A percentile compares a stretch with the other conserved stretches of the same genome.
These are phyloP conservation scores for Grus americana DNA, from an alignment of 2,113 vertebrate species.

Conservation along the genomic window DNA sequence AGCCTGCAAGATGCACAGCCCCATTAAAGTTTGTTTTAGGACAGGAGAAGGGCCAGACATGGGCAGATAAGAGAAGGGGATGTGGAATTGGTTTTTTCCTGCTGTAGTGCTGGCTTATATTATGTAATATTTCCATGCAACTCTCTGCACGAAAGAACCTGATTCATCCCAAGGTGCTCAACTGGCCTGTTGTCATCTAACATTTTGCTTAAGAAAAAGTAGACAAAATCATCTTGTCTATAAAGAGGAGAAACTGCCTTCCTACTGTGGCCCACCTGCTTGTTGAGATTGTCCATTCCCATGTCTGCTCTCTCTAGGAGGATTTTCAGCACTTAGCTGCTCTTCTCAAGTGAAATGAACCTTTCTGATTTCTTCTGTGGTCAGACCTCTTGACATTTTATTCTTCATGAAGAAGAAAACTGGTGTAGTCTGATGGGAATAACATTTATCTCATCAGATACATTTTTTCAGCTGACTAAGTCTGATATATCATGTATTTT, in stretches of 20 bases:
- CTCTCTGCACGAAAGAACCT: background rate
- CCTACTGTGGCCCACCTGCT: background rate
- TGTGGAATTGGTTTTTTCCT: background rate
- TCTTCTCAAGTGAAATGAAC: background rate
- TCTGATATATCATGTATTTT: background rate
- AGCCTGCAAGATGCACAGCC: background rate
- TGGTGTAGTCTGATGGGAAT: background rate
- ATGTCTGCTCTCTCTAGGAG: background rate
- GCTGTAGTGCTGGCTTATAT: background rate
- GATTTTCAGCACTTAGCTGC: background rate
- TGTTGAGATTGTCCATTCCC: background rate
- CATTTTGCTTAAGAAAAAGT: background rate
- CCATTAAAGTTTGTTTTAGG: background rate
- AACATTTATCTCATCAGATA: slow-evolving; percentile 8
- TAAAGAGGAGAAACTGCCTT: background rate
- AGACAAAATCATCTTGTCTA: background rate
- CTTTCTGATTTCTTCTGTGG: background rate
- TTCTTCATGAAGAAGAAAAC: slow-evolving; percentile 22
- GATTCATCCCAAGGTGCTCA: background rate
- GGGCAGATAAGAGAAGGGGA: background rate
- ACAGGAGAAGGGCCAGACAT: background rate
- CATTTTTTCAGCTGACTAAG: slow-evolving; percentile 17
- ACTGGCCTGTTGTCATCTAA: background rate
- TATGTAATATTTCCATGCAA: background rate
- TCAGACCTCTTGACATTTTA: background rate